Evolutionary conservation across 1,140 invertebrate genomes (phyloP), one percentile per base, ranked within the genome.

Genomic region (Drosophila jambulina): DNA sequence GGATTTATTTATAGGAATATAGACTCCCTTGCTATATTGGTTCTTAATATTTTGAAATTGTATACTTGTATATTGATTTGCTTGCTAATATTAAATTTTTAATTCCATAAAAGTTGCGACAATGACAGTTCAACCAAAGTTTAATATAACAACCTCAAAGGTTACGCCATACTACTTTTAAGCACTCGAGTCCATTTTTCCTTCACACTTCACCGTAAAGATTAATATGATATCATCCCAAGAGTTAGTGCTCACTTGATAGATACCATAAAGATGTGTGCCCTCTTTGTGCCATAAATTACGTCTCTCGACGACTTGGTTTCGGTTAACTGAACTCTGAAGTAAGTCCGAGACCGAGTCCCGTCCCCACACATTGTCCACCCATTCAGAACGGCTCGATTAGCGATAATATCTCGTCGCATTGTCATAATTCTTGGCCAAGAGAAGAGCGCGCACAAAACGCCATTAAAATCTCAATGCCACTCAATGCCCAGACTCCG

Each of bases 351-450:
- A 53, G 48, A n/a, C 43, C 34, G 4, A 23, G 17, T 68, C 63
- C 40, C 45, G n/a, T 17, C 29, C 57, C 10, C 43, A 70, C 46
- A 40, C 46, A 65, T 29, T 67, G 48, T 27, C 61, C 61, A 64
- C 29, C 46, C 46, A 53, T 38, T 69, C 48, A 49, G 67, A 67
- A 34, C 43, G 46, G 70, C 80, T 74, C 80, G 84, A 88, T 88
- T 84, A 88, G 84, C 84, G 84, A 87, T 87, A 88, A 76, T 88
- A 80, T 84, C 84, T 83, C 80, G 80, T 71, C 80, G 84, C 85
- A 87, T 88, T 87, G 84, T 87, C 84, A 88, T 88, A 87, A 87
- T 84, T 87, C 84, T 87, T 87, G 49, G 62, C 80, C 72, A 29
- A 34, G 43, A 36, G 51, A 42, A 25, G 15, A 42, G 75, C 32